Evolutionary conservation across 1,140 invertebrate species (phyloP), one percentile per base, ranked within the genome.

Genomic region (Diachasma alloeum): DNA sequence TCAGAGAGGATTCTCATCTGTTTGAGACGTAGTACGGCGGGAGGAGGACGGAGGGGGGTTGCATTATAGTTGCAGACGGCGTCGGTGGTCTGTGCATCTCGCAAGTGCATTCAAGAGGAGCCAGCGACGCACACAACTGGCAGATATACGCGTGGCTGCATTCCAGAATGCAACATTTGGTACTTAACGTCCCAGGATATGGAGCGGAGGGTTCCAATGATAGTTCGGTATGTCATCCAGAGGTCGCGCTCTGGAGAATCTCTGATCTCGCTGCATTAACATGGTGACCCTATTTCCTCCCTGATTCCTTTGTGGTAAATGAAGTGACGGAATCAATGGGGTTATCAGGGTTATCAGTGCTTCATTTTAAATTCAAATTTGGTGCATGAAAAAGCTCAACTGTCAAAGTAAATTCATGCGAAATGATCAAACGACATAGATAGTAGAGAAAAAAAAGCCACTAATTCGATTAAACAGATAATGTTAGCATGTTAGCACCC

Each of bases 151-250:
- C 59, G 11, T 63, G 9, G 59, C 59, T 63, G 59, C 19, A 63
- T 63, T 26, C 59, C 59, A 26, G 59, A 63, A 63, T 63, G 59
- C 59, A 63, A 63, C 59, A 63, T 63, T 63, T 63, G 59, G 59
- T 63, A 63, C 59, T 63, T 63, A 63, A 63, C 59, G 24, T 63
- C 24, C 59, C 13, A 26, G 19, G 19, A 63, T 63, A 31, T 13
- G 24, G 24, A 19, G 24, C 10, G 9, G 59, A 26, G 24, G 24
- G 19, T 6, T 63, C 59, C 24, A 63, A 24, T 63, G 59, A 63
- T 26, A 63, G 59, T 63, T 63, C 24, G 59, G 59, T 63, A 63
- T 63, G 59, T 63, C 53, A 59, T 19, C 53, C 53, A 59, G 53
- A 59, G 53, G 53, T 59, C 59, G 24, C 24, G 22, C 59, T 26